phyloP scores from a whole-genome alignment of 2,888 invertebrate species.

The Bembecia ichneumoniformis region DNA sequence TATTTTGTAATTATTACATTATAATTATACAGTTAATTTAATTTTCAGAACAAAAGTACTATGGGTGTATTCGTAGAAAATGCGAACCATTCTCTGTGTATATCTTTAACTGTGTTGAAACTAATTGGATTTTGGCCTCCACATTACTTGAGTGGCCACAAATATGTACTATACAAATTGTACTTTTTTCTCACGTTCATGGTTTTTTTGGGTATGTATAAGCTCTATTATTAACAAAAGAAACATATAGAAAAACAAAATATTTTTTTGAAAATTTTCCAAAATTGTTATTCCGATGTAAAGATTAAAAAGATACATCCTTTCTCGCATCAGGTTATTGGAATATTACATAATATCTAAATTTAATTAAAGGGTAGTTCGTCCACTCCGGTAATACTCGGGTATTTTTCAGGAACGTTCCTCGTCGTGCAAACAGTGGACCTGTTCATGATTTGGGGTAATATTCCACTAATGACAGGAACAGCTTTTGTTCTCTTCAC shows the following conservation, averaged over 20 bases:
- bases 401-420: slow-evolving; percentile 37
- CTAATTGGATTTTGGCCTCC: slow-evolving; percentile 55
- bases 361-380: too few species aligned
- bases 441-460: slow-evolving; percentile 56
- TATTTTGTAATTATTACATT: too few species aligned
- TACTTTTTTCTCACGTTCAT: slow-evolving; percentile 44
- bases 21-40: too few species aligned
- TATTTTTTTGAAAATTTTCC: too few species aligned
- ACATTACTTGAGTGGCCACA: slow-evolving; percentile 15
- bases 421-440: slow-evolving; percentile 60
- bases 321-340: too few species aligned
- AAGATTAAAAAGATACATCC: too few species aligned
- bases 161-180: slow-evolving; percentile 28
- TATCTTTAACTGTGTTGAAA: slow-evolving; percentile 41
- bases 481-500: slow-evolving; percentile 59
- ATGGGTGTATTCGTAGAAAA: slow-evolving; percentile 36
- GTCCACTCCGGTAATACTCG: too few species aligned
- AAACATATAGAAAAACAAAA: too few species aligned
- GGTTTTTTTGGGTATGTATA: slow-evolving; percentile 47
- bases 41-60: too few species aligned
- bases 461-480: slow-evolving; percentile 57
- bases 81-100: slow-evolving; percentile 31
- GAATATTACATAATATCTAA: too few species aligned
- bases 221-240: too few species aligned
- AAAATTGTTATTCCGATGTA: too few species aligned